Base-by-base conservation (phyloP, 2,888 invertebrate species). In the Lordiphosa andalusiaca region DNA sequence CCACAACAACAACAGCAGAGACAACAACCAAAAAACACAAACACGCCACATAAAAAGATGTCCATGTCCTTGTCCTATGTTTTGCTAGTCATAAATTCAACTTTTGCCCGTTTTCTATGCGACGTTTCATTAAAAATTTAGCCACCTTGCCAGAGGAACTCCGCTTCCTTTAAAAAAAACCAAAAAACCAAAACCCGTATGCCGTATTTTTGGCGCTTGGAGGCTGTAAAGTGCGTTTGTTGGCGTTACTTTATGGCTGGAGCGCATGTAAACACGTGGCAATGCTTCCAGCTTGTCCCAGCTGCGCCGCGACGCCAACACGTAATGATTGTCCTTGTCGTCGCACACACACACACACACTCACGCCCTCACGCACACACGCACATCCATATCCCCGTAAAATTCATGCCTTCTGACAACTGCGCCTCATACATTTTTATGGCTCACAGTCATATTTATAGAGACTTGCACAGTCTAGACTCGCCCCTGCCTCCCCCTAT, bases 201-300 rank as follows among this genome's bases (percentile, higher is more conserved):
- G 7, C 36, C 30, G 38, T 44, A 37, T 37, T 33, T 36, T 16
- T 23, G 36, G 36, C 30, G 56, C 59, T 44, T 40, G 37, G 51
- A 53, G 57, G 60, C 69, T 69, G 72, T 71, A 72, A 72, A 70
- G 69, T 70, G 70, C 65, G 73, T 72, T 71, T 57, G 47, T 70
- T 66, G 51, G 53, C 65, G 59, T 47, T 70, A 67, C 67, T 73
- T 71, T 71, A 73, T 63, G 56, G 71, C 59, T 53, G 53, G 40
- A 58, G 46, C 71, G 67, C 67, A 71, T 73, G 74, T 70, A 67
- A 73, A 67, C 74, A 71, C 71, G 71, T 70, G 50, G 59, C 62
- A 56, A 62, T 53, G 50, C 58, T 16, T 6, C 25, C 25, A 25
- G 6, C 36, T 36, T 25, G 67, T 57, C 58, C 60, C 68, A 69